These are phyloP conservation scores for Polypedilum vanderplanki DNA, from an alignment of 1,140 invertebrate species.

Conservation along the genomic window DNA sequence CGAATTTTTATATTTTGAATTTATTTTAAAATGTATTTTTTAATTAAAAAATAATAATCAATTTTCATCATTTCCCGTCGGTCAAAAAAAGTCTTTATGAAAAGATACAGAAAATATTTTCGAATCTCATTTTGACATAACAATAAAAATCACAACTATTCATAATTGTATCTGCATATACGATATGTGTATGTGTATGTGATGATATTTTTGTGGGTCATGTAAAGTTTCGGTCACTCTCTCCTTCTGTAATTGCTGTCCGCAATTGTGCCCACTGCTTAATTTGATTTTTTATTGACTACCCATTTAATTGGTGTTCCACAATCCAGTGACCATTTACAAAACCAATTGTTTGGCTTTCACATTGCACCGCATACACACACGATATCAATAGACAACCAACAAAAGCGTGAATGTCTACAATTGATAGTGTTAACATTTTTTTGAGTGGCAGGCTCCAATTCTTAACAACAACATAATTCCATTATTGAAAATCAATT, in stretches of 20 bases:
- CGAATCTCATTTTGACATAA: too few relatives aligned
- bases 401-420: neutral
- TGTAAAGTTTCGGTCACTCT: neutral
- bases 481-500: slow-evolving; percentile 12
- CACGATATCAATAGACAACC: neutral
- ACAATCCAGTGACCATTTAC: slow-evolving; percentile 7
- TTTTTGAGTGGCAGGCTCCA: neutral
- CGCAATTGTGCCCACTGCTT: slow-evolving; percentile 3
- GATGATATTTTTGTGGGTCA: neutral
- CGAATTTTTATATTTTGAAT: too few relatives aligned
- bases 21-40: too few relatives aligned
- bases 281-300: slow-evolving; percentile 24
- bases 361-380: neutral
- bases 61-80: too few relatives aligned
- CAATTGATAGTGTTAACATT: neutral
- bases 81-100: too few relatives aligned
- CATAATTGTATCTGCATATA: too few relatives aligned
- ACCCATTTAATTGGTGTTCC: slow-evolving; percentile 14
- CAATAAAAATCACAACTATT: too few relatives aligned
- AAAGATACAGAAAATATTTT: too few relatives aligned
- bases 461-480: slow-evolving; percentile 19
- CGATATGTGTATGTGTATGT: too few relatives aligned
- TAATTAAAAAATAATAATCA: neutral
- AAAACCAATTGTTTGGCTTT: slow-evolving; percentile 24
- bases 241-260: neutral